A percentile compares a stretch with the other conserved stretches of the same genome.
Evolutionary conservation across 1,140 invertebrate species (phyloP).

Genomic region (Belonocnema kinseyi): DNA sequence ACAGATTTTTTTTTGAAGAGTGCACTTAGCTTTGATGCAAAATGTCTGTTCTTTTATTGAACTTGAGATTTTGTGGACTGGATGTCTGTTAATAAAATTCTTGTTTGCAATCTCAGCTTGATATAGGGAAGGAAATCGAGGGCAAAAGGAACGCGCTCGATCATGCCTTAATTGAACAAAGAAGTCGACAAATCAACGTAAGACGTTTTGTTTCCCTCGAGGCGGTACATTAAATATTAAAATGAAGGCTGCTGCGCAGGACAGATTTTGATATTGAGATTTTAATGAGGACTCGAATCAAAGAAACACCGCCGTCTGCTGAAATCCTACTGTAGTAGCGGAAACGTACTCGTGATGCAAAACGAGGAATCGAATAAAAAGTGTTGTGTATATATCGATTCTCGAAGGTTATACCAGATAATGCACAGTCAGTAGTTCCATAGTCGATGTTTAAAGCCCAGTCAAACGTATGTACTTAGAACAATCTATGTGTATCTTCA

Average conservation of each 20-base stretch:
- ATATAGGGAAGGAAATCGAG: slow-evolving; percentile 30
- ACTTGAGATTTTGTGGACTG: neutral
- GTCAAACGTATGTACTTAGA: slow-evolving; percentile 41
- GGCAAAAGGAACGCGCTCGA: slow-evolving; percentile 24
- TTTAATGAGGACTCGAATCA: slow-evolving; percentile 30
- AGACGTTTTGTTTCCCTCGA: slow-evolving; percentile 30
- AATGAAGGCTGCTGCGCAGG: slow-evolving; percentile 23
- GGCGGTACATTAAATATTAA: slow-evolving; percentile 31
- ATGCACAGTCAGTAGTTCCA: slow-evolving; percentile 9
- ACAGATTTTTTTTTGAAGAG: too few relatives aligned
- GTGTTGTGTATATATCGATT: slow-evolving; percentile 9
- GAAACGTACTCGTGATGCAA: neutral
- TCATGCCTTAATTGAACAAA: slow-evolving; percentile 31
- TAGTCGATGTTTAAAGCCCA: slow-evolving; percentile 16
- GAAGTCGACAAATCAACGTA: slow-evolving; percentile 20
- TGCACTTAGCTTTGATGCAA: too few relatives aligned
- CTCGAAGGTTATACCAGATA: slow-evolving; percentile 2
- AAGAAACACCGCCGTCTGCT: slow-evolving; percentile 20
- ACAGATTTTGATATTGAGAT: slow-evolving; percentile 31
- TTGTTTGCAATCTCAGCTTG: slow-evolving; percentile 23
- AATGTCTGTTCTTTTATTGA: neutral
- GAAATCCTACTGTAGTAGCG: neutral
- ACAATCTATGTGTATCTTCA: slow-evolving; percentile 53
- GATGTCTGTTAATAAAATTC: slow-evolving; percentile 29
- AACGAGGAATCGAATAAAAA: slow-evolving; percentile 9